phyloP scores from a whole-genome alignment of 2,888 invertebrate genomes.

The Rhamnusium bicolor region DNA sequence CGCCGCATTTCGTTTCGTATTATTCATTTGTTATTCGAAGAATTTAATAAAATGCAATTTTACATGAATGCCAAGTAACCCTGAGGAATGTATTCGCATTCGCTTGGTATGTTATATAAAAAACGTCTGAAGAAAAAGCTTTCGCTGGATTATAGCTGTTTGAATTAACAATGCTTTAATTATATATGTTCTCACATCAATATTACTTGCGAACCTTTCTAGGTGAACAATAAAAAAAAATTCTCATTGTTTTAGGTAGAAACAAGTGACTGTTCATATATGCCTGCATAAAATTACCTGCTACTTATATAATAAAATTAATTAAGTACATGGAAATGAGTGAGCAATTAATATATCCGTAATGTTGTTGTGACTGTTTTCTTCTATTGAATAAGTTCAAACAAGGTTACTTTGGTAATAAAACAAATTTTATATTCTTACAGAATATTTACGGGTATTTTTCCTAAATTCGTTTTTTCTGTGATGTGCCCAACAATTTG shows the following conservation, averaged over 20 bases:
- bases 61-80: constrained; percentile 13
- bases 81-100: constrained; percentile 8
- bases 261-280: not conserved
- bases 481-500: not conserved
- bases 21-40: constrained; percentile 5
- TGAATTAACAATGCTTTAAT: constrained; percentile 19
- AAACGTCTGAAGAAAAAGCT: constrained; percentile 11
- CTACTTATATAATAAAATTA: not conserved
- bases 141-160: constrained; percentile 9
- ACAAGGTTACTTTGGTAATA: not conserved
- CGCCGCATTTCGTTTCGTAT: constrained; percentile 8
- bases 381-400: not conserved
- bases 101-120: constrained; percentile 1
- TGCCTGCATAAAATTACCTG: not conserved
- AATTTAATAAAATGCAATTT: constrained; percentile 26
- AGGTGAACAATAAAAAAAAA: not conserved
- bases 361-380: not conserved
- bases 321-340: not conserved
- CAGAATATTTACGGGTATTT: not conserved
- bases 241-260: constrained; percentile 12
- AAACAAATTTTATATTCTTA: not conserved
- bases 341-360: not conserved
- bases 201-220: constrained; percentile 13
- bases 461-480: not conserved
- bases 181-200: constrained; percentile 18